Base-by-base conservation (phyloP, 2,888 invertebrate species). In the Encarsia formosa region DNA sequence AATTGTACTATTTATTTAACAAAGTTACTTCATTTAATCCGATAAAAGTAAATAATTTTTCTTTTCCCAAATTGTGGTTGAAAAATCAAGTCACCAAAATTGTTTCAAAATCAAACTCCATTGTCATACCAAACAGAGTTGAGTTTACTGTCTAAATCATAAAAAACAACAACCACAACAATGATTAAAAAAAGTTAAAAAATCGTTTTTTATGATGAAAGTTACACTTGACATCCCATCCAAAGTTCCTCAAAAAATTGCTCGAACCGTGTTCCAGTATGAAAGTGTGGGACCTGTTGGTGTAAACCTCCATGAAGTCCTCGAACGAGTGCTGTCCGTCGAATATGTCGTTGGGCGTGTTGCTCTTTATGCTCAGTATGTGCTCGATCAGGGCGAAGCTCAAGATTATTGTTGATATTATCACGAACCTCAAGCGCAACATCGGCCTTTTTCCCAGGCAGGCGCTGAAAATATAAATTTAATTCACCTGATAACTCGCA, bases 321-420 rank as follows among this genome's bases (percentile, higher is more conserved):
- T 55, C 46, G 26, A 68, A 61, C 0, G 66, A 65, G 2, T 58
- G 49, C 48, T 69, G 67, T 2, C 41, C 43, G 2, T 46, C 22
- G 61, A 61, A 65, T 3, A 63, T 50, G 15, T 61, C 57, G 0
- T 46, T 24, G 0, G 63, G 59, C 1, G 57, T 56, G 41, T 65
- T 68, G 31, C 64, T 65, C 3, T 65, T 16, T 18, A 73, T 56
- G 47, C 73, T 74, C 4, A 73, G 52, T n/a, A 66, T 5, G 50
- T 74, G 74, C 41, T 74, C 74, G 0, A 61, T 3, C 3, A 71
- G 15, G 5, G 73, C 69, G 16, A 65, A 50, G 18, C 62, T 9
- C 41, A 75, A 51, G 22, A 74, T 59, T 6, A 49, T 32, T 8
- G 44, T 50, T 3, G 65, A 59, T 15, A 72, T 68, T 4, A 59